A percentile compares a stretch with the other conserved stretches of the same genome.
phyloP scores from a whole-genome alignment of 2,797 vertebrate species.

The Nyctibius grandis region DNA sequence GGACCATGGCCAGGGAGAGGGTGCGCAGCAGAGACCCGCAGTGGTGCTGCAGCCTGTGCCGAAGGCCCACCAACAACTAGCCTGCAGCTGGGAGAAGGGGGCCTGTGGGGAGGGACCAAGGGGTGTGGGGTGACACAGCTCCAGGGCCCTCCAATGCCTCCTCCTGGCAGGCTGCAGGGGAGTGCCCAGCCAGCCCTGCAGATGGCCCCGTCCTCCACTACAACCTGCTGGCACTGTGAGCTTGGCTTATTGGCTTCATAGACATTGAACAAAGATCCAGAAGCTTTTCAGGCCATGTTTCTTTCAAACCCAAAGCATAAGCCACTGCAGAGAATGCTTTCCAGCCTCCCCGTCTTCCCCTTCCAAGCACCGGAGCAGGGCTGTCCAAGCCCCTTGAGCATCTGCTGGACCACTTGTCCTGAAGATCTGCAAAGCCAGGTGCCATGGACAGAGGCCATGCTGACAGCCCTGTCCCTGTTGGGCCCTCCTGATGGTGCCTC shows the following conservation, averaged over 20 bases:
- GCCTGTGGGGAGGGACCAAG: rapidly evolving
- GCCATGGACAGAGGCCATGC: neutral
- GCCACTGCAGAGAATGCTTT: neutral
- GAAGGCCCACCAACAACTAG: rapidly evolving
- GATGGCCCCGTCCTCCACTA: rapidly evolving
- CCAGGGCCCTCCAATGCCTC: rapidly evolving
- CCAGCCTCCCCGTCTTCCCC: too few relatives aligned
- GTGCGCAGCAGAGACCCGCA: rapidly evolving
- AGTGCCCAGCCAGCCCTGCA: rapidly evolving
- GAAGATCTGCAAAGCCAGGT: neutral
- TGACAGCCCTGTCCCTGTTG: neutral
- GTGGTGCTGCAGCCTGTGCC: rapidly evolving
- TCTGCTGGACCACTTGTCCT: neutral
- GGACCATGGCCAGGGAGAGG: rapidly evolving
- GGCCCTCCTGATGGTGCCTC: neutral
- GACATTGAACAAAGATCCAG: too few relatives aligned
- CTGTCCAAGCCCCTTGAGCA: neutral
- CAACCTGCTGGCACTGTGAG: rapidly evolving
- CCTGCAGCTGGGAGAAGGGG: rapidly evolving
- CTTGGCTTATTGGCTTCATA: too few relatives aligned
- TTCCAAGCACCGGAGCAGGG: neutral
- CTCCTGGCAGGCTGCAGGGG: rapidly evolving
- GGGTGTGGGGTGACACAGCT: rapidly evolving
- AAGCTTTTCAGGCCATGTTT: neutral
- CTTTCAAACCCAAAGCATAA: neutral